Evolutionary conservation across 1,140 invertebrate species (phyloP).

Genomic region (Musca vetustissima): DNA sequence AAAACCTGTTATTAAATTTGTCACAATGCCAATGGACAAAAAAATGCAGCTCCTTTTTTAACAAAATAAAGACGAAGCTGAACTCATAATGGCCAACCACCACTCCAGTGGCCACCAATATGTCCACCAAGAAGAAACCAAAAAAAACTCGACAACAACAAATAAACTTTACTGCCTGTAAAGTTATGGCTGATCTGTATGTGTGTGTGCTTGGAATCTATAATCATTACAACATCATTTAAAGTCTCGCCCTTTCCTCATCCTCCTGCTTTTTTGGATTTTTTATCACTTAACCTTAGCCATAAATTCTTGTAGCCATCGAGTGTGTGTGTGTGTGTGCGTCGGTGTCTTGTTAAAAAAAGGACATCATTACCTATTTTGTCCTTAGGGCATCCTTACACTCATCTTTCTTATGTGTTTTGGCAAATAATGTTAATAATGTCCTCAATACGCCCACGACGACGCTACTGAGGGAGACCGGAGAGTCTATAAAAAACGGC

Average conservation of each 20-base stretch:
- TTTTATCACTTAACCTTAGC: neutral
- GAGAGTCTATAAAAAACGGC: constrained; percentile 13
- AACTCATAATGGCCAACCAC: no score
- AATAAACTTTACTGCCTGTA: neutral
- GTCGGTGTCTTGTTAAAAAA: neutral
- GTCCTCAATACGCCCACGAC: neutral
- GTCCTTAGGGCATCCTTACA: neutral
- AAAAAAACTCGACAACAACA: neutral
- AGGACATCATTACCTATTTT: constrained; percentile 17
- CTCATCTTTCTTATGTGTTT: neutral
- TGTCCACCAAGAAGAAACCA: neutral
- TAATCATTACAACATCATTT: constrained; percentile 9
- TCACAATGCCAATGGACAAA: neutral
- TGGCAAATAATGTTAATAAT: constrained; percentile 16
- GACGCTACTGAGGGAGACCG: neutral
- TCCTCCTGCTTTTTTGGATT: no score
- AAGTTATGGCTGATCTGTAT: constrained; percentile 3
- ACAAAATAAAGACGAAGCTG: no score
- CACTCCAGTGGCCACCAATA: no score
- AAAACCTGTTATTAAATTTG: constrained; percentile 13
- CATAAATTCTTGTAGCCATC: neutral
- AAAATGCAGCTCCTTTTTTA: neutral
- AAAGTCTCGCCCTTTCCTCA: no score
- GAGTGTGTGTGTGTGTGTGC: neutral
- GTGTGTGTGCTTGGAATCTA: constrained; percentile 9